Conservation (phyloP, 2,113 vertebrate species). For the Onychostoma macrolepis region DNA sequence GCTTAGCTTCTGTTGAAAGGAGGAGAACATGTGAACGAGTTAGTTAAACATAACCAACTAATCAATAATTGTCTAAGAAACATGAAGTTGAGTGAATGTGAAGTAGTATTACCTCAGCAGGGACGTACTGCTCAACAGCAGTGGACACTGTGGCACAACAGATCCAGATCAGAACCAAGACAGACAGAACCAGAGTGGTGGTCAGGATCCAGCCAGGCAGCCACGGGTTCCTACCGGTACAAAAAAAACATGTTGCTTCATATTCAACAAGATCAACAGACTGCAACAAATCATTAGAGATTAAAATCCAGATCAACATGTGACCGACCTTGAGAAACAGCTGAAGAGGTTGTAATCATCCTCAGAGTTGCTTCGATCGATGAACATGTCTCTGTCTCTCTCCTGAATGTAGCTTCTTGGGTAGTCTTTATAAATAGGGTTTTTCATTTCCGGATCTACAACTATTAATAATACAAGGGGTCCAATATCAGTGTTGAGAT, state of each 20-base stretch:
- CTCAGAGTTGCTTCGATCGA: slow-evolving; percentile 58
- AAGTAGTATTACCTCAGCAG: slow-evolving; percentile 84
- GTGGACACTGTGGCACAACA: slow-evolving; percentile 97
- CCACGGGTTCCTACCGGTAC: slow-evolving; percentile 83
- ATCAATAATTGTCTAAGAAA: neutral
- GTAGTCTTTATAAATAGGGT: slow-evolving; percentile 76
- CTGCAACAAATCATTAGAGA: neutral
- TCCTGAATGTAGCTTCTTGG: slow-evolving; percentile 72
- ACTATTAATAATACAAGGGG: neutral
- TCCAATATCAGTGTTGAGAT: neutral
- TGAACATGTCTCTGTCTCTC: slow-evolving; percentile 70
- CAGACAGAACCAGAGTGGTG: slow-evolving; percentile 88
- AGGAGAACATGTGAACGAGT: neutral
- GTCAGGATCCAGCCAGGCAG: slow-evolving; percentile 93
- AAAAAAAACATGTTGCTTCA: neutral
- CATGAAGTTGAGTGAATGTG: neutral
- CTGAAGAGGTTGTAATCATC: slow-evolving; percentile 86
- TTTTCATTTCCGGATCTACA: slow-evolving; percentile 56
- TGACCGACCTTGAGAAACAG: slow-evolving; percentile 82
- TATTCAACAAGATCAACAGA: neutral
- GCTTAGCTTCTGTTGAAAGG: slow-evolving; percentile 86
- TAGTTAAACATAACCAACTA: neutral
- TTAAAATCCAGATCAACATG: neutral
- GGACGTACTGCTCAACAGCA: slow-evolving; percentile 93
- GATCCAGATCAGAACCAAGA: slow-evolving; percentile 96